Base-by-base conservation (phyloP, 2,888 invertebrate genomes). In the Lasioglossum leucozonium region DNA sequence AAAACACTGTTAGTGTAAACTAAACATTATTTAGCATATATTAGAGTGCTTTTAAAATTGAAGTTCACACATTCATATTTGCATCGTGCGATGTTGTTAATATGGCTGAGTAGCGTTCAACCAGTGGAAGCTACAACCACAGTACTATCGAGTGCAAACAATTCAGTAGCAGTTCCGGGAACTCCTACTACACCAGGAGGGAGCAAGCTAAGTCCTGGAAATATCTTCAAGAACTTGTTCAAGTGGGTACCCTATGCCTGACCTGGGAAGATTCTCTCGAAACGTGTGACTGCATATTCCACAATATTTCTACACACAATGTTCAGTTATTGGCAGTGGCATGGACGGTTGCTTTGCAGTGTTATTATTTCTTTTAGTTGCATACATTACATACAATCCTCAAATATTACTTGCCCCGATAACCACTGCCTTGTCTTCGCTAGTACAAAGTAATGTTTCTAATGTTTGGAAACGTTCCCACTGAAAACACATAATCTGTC, bases 201-300 rank as follows among this genome's bases (percentile, higher is more conserved):
- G 91, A 96, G 96, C 95, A 97, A 98, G 96, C 97, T 98, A 94
- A 98, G 98, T 93, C 97, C 98, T 83, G 97, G 97, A 95, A 97
- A 97, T 96, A 98, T 98, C 96, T 98, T 98, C 97, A 98, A 98
- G 97, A 98, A 98, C 96, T 98, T 98, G 96, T 98, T 98, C 97
- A 98, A 98, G 98, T 98, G 98, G 97, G 96, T 96, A 96, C 95
- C 89, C 85, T 90, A 87, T 88, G 91, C 91, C 92, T 91, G 90
- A 88, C 90, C 86, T 89, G 87, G 78, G 90, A 92, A 91, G 90
- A 92, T 86, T 83, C 86, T 88, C 86, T 92, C 89, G 89, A 89
- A 90, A 88, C 85, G 89, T 91, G 91, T 92, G 90, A 88, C 87
- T 88, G 88, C 87, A 88, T 90, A 86, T 88, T 77, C 78, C 88